Evolutionary conservation across 2,888 invertebrate species (phyloP), one percentile per base, ranked within the genome.

Genomic region (Agrochola lota): DNA sequence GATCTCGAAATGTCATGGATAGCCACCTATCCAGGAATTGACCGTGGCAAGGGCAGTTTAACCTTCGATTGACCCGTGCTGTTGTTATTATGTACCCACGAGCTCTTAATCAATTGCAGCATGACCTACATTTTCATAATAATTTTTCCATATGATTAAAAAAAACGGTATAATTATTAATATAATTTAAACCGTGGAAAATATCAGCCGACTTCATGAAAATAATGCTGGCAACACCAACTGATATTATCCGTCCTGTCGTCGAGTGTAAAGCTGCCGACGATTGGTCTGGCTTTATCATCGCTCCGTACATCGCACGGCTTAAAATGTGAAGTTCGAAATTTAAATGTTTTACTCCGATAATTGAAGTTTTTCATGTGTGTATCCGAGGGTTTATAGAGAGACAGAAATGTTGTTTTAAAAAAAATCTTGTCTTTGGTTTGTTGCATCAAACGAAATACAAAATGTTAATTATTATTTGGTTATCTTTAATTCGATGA

Each of bases 281-380:
- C 79, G 75, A 88, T 81, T 86, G 81, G 80, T 80, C 67, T 73
- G 81, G 77, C 76, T 72, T 86, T 77, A 75, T 79, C 67, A 78
- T 79, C 71, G 73, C 66, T 63, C 49, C 73, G 59, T 70, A 60
- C 35, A 80, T 74, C 35, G 59, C 66, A 74, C 55, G 68, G 86
- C 80, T 85, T 83, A 85, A 85, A 84, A 70, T 70, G 74, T 78
- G 62, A 82, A 72, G 30, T 87, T 73, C 71, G 67, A 78, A 75
- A 78, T 79, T 87, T 87, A 72, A 81, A 85, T 81, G 78, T 77
- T 79, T 76, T 74, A 71, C 57, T 60, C 12, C 26, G 68, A 82
- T 82, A 78, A 82, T 72, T 82, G 74, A 78, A 78, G 62, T 60
- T 74, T 79, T 85, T 62, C 26, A 71, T 35, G n/a, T 17, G n/a